Base-by-base conservation (phyloP, 2,888 invertebrate species). In the Troides aeacus region DNA sequence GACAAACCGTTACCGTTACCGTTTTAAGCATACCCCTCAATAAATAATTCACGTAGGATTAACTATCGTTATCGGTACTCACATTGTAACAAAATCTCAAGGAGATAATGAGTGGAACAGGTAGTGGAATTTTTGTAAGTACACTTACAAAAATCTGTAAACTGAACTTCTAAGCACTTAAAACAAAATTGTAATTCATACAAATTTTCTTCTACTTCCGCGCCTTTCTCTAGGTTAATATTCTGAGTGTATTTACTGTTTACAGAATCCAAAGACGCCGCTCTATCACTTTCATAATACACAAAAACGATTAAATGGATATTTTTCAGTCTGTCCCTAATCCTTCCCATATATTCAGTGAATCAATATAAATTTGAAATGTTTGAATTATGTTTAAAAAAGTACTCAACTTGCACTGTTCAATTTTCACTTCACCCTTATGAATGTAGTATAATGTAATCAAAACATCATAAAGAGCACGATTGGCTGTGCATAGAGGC, bases 41-140 rank as follows among this genome's bases (percentile, higher is more conserved):
- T 88, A 89, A 84, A 88, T 87, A 88, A 86, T 88, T 88, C 90
- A 87, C 87, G 89, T 87, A 86, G 84, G 79, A 83, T 85, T 83
- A 84, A 85, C 82, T 81, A 85, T 79, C 84, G 87, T 88, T 89
- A 85, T 86, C 86, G 88, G 86, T 83, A 83, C 79, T 74, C 77
- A 78, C 78, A 81, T 72, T 78, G 75, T 81, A 82, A 82, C 84
- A 78, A 87, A 81, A 85, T 86, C 83, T 81, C 82, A 82, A 17
- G 36, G 78, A 84, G 79, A 76, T 46, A 15, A 15, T 81, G 81
- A 75, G 75, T 75, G 77, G 73, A 72, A 74, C n/a, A n/a, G n/a
- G n/a, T n/a, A n/a, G n/a, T n/a, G n/a, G n/a, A n/a, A n/a, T n/a
- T n/a, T n/a, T n/a, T n/a, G n/a, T n/a, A 77, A 80, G 79, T 83